Conservation (phyloP, 2,113 vertebrate genomes). For the Poecilia latipinna region DNA sequence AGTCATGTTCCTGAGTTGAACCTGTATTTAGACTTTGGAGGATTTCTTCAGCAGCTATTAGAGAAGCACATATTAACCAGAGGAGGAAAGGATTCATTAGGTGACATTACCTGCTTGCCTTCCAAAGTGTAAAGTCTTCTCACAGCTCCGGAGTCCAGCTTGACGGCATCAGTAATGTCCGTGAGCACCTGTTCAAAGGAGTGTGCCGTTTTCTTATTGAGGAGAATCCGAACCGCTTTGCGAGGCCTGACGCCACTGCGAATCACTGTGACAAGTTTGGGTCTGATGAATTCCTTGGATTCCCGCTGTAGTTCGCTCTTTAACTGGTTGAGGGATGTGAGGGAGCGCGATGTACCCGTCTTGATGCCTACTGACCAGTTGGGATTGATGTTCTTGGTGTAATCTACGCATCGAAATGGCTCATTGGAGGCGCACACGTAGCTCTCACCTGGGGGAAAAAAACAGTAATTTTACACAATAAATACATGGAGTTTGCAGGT, state of each 20-base stretch:
- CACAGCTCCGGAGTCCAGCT: conserved; percentile 94
- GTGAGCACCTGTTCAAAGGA: conserved; percentile 97
- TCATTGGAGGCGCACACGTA: conserved; percentile 98
- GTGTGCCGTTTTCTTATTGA: conserved; percentile 98
- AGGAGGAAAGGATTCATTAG: background rate
- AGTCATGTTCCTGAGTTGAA: too few species aligned
- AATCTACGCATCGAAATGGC: conserved; percentile 91
- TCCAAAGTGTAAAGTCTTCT: conserved; percentile 95
- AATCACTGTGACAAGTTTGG: conserved; percentile 97
- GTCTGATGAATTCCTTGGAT: conserved; percentile 95
- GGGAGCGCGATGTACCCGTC: conserved; percentile 82
- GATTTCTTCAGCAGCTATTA: background rate
- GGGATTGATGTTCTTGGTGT: conserved; percentile 94
- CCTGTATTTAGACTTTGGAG: too few species aligned
- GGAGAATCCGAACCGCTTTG: conserved; percentile 94
- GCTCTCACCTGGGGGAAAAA: conserved; percentile 88
- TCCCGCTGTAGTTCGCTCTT: conserved; percentile 87
- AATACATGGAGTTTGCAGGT: background rate
- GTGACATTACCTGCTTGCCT: conserved; percentile 90
- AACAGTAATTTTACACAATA: background rate
- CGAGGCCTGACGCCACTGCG: conserved; percentile 95
- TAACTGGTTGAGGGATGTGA: conserved; percentile 79
- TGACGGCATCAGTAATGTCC: conserved; percentile 98
- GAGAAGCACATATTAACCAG: background rate
- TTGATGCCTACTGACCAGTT: conserved; percentile 96